Evolutionary conservation across 2,113 vertebrate genomes (phyloP).

Genomic region (Zapornia atra): DNA sequence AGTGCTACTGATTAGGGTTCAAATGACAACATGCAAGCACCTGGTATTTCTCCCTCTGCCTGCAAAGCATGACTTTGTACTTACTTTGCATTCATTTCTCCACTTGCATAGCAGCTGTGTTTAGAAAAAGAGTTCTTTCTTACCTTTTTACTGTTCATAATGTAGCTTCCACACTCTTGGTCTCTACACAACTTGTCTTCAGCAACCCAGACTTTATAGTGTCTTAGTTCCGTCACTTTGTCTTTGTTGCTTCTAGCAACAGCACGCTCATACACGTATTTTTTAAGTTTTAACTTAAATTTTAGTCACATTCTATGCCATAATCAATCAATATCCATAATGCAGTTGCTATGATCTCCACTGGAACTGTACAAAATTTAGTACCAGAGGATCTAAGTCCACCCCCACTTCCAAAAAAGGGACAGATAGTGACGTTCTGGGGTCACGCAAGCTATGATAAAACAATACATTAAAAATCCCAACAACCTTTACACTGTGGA

Average conservation of each 20-base stretch:
- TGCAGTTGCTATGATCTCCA: rapidly evolving
- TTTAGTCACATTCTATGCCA: not conserved
- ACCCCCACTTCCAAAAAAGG: rapidly evolving
- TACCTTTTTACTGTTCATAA: not conserved
- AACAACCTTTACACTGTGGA: constrained; percentile 72
- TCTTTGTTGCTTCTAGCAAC: not conserved
- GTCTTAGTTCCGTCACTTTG: not conserved
- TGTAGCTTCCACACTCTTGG: not conserved
- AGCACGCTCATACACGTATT: not conserved
- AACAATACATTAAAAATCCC: not conserved
- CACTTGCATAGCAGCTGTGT: not conserved
- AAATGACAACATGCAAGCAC: not conserved
- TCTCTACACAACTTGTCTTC: not conserved
- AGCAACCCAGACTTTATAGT: not conserved
- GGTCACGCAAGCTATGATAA: not conserved
- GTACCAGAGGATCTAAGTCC: not conserved
- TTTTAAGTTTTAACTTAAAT: not conserved
- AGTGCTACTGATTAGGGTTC: not conserved
- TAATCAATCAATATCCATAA: not conserved
- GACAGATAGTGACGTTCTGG: not conserved
- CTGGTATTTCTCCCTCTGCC: not conserved
- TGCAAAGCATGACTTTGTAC: not conserved
- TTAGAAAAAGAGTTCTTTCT: not conserved
- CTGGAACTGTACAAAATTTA: not conserved
- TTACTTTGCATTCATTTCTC: not conserved